Evolutionary conservation across 1,140 invertebrate species (phyloP).

Genomic region (Drosophila arawakana): DNA sequence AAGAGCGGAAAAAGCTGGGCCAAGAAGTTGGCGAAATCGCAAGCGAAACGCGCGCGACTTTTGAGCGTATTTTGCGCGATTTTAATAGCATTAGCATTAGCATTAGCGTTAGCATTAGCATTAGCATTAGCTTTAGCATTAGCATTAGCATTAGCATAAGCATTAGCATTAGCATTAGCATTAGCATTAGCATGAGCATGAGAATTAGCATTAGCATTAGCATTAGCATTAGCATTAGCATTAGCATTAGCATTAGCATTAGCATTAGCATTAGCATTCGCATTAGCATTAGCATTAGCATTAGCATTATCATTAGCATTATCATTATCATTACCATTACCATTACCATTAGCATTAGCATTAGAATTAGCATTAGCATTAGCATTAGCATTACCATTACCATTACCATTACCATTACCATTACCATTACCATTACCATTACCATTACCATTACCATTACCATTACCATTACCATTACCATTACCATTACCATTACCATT

Average conservation of each 20-base stretch:
- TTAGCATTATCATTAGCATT: neutral
- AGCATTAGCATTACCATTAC: neutral
- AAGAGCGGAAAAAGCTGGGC: neutral
- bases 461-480: too few relatives aligned
- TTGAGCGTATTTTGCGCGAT: neutral
- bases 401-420: too few relatives aligned
- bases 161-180: neutral
- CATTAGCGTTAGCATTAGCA: too few relatives aligned
- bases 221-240: neutral
- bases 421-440: too few relatives aligned
- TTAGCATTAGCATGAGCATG: conserved; percentile 1
- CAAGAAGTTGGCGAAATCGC: conserved; percentile 20
- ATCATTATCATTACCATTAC: neutral
- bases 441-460: too few relatives aligned
- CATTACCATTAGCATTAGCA: neutral
- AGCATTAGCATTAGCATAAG: neutral
- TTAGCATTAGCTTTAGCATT: neutral
- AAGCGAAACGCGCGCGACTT: conserved; percentile 32
- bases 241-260: neutral
- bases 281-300: neutral
- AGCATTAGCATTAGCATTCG: neutral
- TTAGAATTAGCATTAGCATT: conserved; percentile 1
- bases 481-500: too few relatives aligned
- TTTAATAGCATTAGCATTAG: neutral
- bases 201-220: neutral